These are phyloP conservation scores for Rhinichthys klamathensis DNA, from an alignment of 2,113 vertebrate genomes.

Conservation along the genomic window DNA sequence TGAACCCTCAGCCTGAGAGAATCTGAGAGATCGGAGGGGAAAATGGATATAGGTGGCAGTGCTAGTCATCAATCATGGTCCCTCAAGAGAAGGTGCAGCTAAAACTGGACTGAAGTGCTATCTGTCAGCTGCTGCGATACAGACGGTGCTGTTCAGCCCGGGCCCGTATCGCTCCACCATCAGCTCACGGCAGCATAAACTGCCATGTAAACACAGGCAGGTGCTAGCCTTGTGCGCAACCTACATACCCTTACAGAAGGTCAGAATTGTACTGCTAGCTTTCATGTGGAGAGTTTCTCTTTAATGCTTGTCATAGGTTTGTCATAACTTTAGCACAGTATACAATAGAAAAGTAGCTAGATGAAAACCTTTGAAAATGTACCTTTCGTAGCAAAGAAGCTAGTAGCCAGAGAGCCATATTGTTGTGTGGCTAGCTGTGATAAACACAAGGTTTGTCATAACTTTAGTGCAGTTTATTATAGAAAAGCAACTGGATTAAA, in stretches of 20 bases:
- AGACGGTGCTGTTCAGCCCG: slow-evolving; percentile 57
- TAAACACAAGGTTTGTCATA: not conserved
- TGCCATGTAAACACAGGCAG: slow-evolving; percentile 77
- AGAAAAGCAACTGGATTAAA: not conserved
- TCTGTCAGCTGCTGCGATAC: slow-evolving; percentile 78
- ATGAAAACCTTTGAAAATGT: not conserved
- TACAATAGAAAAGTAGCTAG: not conserved
- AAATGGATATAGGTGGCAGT: slow-evolving; percentile 79
- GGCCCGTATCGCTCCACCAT: slow-evolving; percentile 72
- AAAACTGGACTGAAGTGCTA: slow-evolving; percentile 81
- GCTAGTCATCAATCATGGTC: slow-evolving; percentile 82
- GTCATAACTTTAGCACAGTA: not conserved
- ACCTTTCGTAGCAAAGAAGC: not conserved
- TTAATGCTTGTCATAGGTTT: slow-evolving; percentile 1
- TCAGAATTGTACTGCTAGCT: slow-evolving; percentile 47
- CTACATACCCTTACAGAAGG: slow-evolving; percentile 61
- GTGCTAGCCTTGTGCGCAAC: slow-evolving; percentile 43
- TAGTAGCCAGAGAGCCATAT: not conserved
- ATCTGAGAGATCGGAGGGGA: slow-evolving; percentile 57
- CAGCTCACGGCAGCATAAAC: slow-evolving; percentile 70
- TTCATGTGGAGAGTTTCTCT: slow-evolving; percentile 13
- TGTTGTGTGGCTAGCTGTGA: not conserved
- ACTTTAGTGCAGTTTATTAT: not conserved
- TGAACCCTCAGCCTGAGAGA: slow-evolving; percentile 67
- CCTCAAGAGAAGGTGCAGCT: slow-evolving; percentile 79